Evolutionary conservation across 23 tunicate species (phyloP), one percentile per base, ranked within the genome.

Genomic region (Styela clava): DNA sequence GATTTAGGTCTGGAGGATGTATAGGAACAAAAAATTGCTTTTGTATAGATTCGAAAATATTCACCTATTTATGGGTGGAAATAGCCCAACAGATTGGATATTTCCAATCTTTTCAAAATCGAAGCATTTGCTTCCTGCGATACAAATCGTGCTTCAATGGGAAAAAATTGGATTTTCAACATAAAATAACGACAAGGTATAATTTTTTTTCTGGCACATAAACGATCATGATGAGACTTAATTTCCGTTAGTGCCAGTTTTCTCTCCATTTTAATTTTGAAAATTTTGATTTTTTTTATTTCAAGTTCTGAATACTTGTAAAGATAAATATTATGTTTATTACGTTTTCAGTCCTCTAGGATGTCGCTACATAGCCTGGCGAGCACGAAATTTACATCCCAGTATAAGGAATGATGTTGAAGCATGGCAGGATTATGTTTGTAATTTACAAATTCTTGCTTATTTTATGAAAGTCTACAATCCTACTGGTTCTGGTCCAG

Each of bases 381-480:
- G 65, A 24, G 81, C 81, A 0, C 28, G 65, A 23, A 52, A 52
- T 52, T 21, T 52, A 56, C 81, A 76, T 52, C 81, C 81, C 18
- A 76, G 65, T 27, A 29, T 44, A 51, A n/a, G 22, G 22, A 44
- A 36, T 2, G 81, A 76, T 29, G 26, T 21, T 24, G 67, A 36
- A 7, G 31, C 65, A 1, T 24, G 37, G 31, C 35, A 26, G 29
- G 64, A 44, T 22, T 76, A 76, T 29, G 33, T 76, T 36, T 25
- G 33, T 35, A 22, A 64, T 44, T 26, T 76, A 29, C 81, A 76
- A 44, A 27, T 76, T 23, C 30, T 76, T n/a, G 65, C 81, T 0
- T 76, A 76, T 44, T 52, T 76, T 0, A 76, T 76, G 65, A 76
- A 76, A 44, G 28, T 76, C 44, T 52, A 76, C 68, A 33, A 23